phyloP scores from a whole-genome alignment of 2,797 vertebrate genomes.

The Sarcophilus harrisii region DNA sequence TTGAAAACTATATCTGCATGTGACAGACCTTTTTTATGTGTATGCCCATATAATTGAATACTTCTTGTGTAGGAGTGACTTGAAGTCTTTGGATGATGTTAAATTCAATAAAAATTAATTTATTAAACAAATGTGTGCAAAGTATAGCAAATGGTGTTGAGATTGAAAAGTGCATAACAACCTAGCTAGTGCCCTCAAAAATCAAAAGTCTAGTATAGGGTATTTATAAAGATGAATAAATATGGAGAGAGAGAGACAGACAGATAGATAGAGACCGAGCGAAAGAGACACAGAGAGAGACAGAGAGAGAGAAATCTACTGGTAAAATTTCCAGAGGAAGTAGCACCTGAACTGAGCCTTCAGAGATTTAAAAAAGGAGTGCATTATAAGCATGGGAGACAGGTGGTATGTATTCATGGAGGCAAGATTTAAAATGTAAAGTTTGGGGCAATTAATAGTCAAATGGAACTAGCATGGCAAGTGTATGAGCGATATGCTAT shows the following conservation, averaged over 20 bases:
- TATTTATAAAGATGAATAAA: neutral
- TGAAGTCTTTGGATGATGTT: neutral
- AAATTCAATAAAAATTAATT: neutral
- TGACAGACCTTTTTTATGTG: neutral
- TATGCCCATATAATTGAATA: neutral
- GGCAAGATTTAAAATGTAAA: neutral
- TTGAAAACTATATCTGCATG: neutral
- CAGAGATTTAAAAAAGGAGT: neutral
- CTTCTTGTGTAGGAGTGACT: neutral
- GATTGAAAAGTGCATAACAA: neutral
- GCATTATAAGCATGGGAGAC: neutral
- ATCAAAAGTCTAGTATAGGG: neutral
- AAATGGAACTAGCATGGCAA: neutral
- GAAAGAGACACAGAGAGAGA: neutral
- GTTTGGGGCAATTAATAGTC: neutral
- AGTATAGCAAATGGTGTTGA: neutral
- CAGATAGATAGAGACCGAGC: rapidly evolving
- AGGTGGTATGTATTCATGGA: neutral
- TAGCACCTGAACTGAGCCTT: neutral
- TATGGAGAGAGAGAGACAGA: neutral
- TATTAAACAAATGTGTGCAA: neutral
- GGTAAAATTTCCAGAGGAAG: neutral
- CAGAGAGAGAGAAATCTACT: neutral
- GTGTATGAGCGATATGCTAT: neutral
- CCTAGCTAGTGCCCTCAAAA: neutral